Conservation (phyloP, 2,113 vertebrate genomes). For the Acrocephalus kingi region DNA sequence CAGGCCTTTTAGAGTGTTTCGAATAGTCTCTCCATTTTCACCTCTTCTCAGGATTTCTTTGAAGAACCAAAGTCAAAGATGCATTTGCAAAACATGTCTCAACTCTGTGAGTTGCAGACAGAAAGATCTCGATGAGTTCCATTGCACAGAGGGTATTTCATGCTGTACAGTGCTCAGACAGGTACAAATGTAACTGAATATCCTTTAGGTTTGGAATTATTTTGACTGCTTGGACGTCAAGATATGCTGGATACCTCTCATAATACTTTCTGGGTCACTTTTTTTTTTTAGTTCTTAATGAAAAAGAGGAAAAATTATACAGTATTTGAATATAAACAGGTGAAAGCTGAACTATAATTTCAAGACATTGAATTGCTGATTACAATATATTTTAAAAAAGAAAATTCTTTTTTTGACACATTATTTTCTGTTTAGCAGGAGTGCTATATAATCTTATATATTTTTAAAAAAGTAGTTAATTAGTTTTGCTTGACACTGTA, state of each 20-base stretch:
- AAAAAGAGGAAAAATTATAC: not conserved
- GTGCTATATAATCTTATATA: not conserved
- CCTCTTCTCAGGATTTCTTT: conserved; percentile 49
- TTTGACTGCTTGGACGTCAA: not conserved
- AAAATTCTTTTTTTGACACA: not conserved
- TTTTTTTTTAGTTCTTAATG: not conserved
- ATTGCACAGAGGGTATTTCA: not conserved
- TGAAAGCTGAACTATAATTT: not conserved
- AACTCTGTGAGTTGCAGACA: not conserved
- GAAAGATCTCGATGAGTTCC: conserved; percentile 7
- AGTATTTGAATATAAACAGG: not conserved
- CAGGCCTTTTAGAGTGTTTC: conserved; percentile 40
- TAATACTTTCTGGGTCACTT: not conserved
- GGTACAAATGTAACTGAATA: not conserved
- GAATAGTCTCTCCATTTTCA: conserved; percentile 17
- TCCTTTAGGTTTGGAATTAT: not conserved
- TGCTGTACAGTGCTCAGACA: not conserved
- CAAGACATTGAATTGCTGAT: not conserved
- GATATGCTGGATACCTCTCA: not conserved
- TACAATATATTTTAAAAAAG: not conserved
- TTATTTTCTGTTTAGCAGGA: not conserved
- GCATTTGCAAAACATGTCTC: conserved; percentile 37
- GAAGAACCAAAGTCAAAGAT: conserved; percentile 52
- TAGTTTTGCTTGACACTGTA: not conserved
- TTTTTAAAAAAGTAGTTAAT: not conserved